A percentile compares a stretch with the other conserved stretches of the same genome.
phyloP scores from a whole-genome alignment of 2,113 vertebrate genomes.

The Xenopus borealis region DNA sequence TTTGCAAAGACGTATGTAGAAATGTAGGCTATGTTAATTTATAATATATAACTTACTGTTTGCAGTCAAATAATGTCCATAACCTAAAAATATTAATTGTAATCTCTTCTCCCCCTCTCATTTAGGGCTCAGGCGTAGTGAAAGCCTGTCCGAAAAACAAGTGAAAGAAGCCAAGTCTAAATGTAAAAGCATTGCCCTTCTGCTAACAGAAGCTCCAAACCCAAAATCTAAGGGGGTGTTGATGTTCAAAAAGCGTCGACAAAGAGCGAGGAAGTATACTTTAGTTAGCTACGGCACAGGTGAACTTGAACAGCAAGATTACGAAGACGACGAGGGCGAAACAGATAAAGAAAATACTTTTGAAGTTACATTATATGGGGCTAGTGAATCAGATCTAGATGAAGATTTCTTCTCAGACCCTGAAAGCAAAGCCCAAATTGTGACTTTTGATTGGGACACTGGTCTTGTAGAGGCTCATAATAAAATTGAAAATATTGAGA shows the following conservation, averaged over 20 bases:
- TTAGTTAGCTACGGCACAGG: constrained; percentile 97
- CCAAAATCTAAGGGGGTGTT: constrained; percentile 95
- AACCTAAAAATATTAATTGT: neutral
- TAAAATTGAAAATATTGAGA: constrained; percentile 67
- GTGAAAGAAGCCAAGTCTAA: constrained; percentile 96
- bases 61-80: neutral
- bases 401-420: constrained; percentile 75
- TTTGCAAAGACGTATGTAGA: too few species aligned
- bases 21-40: too few species aligned
- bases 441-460: constrained; percentile 84
- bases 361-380: constrained; percentile 66
- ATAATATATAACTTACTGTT: too few species aligned
- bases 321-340: constrained; percentile 67
- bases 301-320: constrained; percentile 74
- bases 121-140: constrained; percentile 86
- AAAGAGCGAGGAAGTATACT: constrained; percentile 90
- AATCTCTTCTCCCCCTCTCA: constrained; percentile 35
- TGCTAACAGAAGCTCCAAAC: constrained; percentile 86
- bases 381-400: constrained; percentile 78
- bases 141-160: constrained; percentile 94
- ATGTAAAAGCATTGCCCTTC: constrained; percentile 95
- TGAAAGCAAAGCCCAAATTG: constrained; percentile 65
- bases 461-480: constrained; percentile 82
- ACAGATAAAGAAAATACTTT: constrained; percentile 74
- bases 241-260: constrained; percentile 96